Percentiles rank a stretch among this genome's conserved stretches.
phyloP scores from a whole-genome alignment of 2,797 vertebrate species.

The Oreochromis mossambicus region DNA sequence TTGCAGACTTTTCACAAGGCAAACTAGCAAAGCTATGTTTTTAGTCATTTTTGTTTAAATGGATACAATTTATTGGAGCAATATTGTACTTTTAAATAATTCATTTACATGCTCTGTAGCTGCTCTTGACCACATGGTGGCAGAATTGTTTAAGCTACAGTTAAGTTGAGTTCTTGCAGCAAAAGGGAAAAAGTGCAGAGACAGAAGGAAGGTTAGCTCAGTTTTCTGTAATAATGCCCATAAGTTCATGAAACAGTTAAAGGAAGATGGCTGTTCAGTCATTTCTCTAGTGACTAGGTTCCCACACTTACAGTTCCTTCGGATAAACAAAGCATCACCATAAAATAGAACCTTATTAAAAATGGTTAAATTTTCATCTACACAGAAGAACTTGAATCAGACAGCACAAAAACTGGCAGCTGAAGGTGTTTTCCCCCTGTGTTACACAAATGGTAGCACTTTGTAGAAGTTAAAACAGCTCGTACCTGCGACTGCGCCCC shows the following conservation, averaged over 20 bases:
- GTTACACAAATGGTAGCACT: not conserved
- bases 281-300: not conserved
- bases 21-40: not conserved
- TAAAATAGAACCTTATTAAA: not conserved
- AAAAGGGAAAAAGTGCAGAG: not conserved
- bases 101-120: rapidly evolving
- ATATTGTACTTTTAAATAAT: not conserved
- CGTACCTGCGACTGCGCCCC: constrained; percentile 73
- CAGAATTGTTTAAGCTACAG: not conserved
- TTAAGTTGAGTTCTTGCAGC: not conserved
- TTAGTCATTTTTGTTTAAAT: not conserved
- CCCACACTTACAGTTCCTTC: not conserved
- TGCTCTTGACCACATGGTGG: not conserved
- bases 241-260: not conserved
- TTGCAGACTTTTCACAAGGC: not conserved
- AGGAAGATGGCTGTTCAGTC: not conserved
- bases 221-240: not conserved
- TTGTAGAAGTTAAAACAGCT: not conserved
- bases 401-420: not conserved
- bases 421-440: not conserved
- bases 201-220: not conserved
- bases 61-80: not conserved
- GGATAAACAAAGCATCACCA: not conserved
- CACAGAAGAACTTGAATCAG: rapidly evolving
- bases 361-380: not conserved